Base-by-base conservation (phyloP, 2,797 vertebrate genomes). In the Gorsachius magnificus region DNA sequence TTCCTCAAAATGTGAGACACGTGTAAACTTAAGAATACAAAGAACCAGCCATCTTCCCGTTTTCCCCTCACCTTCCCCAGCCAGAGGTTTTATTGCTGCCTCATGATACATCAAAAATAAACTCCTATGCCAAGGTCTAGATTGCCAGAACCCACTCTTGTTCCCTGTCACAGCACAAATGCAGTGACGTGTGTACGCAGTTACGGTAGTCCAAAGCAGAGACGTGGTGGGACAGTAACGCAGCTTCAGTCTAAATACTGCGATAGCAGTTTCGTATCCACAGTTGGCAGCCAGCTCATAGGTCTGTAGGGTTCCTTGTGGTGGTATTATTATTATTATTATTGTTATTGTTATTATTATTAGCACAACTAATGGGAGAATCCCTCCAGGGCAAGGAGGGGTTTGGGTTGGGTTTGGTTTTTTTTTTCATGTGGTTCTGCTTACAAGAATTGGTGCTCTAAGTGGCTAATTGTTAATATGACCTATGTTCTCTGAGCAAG, bases 401-500 rank as follows among this genome's bases (percentile, higher is more conserved):
- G 1, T 48, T 60, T 50, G 29, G 21, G 5, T 50, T 50, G 6
- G 14, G 4, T 10, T 53, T 29, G 16, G 22, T 11, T 5, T 8
- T 29, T 64, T 45, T 86, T 69, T 63, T 66, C n/a, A 4, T 33
- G 66, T 36, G 60, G 48, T 43, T 69, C 33, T 45, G 4, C 71
- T 87, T 4, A 2, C 9, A 64, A 38, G 84, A 28, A 8, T 20
- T 58, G 69, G 66, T 63, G 69, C 80, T 72, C 8, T n/a, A 13
- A 25, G 65, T 68, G 51, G 69, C 61, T 78, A 26, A 4, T 13
- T 48, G n/a, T 31, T 79, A 33, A 53, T 13, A 38, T 7, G 45
- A 65, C 13, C 35, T 48, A 5, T 7, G 2, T 50, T 91, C 50
- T 43, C 51, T 0, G 0, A 5, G 41, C 3, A 5, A 11, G 28